phyloP scores from a whole-genome alignment of 2,797 vertebrate genomes.

The Atherinosoma microstoma region DNA sequence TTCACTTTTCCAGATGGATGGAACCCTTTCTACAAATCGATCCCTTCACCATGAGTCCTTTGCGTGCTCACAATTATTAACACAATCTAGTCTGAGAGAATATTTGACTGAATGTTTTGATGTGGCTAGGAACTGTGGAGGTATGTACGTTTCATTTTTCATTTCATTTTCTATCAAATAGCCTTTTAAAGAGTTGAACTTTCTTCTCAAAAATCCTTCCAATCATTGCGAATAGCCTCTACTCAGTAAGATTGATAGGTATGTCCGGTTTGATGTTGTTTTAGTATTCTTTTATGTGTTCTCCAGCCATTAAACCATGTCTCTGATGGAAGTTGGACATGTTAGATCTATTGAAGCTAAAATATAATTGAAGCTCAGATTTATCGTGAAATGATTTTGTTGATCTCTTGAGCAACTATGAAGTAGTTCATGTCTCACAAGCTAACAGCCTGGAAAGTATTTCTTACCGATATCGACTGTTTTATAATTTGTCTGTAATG shows the following conservation, averaged over 20 bases:
- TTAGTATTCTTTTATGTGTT: constrained; percentile 45
- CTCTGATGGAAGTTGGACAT: constrained; percentile 31
- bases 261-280: constrained; percentile 42
- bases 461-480: constrained; percentile 21
- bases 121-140: constrained; percentile 54
- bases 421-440: constrained; percentile 34
- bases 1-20: constrained; percentile 70
- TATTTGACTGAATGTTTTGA: constrained; percentile 41
- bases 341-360: constrained; percentile 41
- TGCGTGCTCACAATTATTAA: constrained; percentile 17
- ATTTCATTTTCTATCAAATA: constrained; percentile 53
- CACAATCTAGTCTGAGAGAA: constrained; percentile 27
- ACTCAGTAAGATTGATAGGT: constrained; percentile 34
- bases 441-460: constrained; percentile 26
- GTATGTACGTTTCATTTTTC: constrained; percentile 44
- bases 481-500: constrained; percentile 50
- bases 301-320: constrained; percentile 15
- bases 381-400: constrained; percentile 26
- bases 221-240: constrained; percentile 28
- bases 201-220: constrained; percentile 36
- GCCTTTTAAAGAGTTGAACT: constrained; percentile 39
- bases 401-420: constrained; percentile 45
- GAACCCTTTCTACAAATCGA: constrained; percentile 30
- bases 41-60: constrained; percentile 26
- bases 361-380: constrained; percentile 22